phyloP scores from a whole-genome alignment of 1,140 invertebrate genomes.

The Cheumatopsyche charites region DNA sequence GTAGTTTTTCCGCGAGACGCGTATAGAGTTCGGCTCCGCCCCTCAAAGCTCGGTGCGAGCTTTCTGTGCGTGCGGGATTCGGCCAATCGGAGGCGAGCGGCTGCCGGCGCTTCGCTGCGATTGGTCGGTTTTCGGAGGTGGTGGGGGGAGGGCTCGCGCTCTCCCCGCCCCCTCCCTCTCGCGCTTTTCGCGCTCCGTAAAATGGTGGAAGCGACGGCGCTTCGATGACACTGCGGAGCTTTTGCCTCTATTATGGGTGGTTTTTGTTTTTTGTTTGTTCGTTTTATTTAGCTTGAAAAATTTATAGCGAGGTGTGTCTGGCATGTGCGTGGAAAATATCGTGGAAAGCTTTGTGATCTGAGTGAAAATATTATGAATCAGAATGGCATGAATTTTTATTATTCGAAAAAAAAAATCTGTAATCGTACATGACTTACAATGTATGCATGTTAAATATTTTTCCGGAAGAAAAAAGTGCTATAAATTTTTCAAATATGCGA shows the following conservation, averaged over 20 bases:
- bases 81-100: conserved; percentile 48
- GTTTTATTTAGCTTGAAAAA: not conserved
- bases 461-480: too few species aligned
- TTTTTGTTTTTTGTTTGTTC: not conserved
- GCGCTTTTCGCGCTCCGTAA: conserved; percentile 9
- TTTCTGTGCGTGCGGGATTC: conserved; percentile 51
- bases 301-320: too few species aligned
- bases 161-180: not conserved
- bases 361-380: too few species aligned
- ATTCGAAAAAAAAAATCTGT: too few species aligned
- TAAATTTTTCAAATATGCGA: too few species aligned
- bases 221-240: conserved; percentile 2
- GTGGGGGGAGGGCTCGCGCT: conserved; percentile 32
- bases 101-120: conserved; percentile 44
- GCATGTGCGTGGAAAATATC: too few species aligned
- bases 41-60: conserved; percentile 30
- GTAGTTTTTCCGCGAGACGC: too few species aligned
- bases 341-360: too few species aligned
- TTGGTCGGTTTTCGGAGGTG: conserved; percentile 48
- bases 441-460: too few species aligned
- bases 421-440: too few species aligned
- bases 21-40: too few species aligned
- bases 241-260: not conserved
- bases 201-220: conserved; percentile 41
- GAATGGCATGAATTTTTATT: too few species aligned